These are phyloP conservation scores for Neocrepidodera transversa DNA, from an alignment of 2,888 invertebrate genomes.

Conservation along the genomic window DNA sequence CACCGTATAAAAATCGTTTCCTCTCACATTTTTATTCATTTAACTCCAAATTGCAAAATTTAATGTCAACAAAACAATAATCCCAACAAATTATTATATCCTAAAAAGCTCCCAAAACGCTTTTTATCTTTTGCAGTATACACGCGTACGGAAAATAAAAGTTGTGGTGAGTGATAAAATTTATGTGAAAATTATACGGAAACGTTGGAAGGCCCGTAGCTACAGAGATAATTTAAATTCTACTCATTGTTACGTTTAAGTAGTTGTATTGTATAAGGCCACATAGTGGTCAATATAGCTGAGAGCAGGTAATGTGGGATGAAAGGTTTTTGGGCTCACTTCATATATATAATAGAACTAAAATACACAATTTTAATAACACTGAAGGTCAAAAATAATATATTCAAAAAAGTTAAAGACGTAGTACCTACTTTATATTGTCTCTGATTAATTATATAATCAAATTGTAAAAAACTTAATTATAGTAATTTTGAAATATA, in stretches of 20 bases:
- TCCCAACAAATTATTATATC: slow-evolving; percentile 30
- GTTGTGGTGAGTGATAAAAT: slow-evolving; percentile 50
- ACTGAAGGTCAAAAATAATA: too few species aligned
- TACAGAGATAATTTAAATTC: slow-evolving; percentile 53
- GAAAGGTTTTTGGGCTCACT: slow-evolving; percentile 15
- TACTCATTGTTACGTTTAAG: slow-evolving; percentile 50
- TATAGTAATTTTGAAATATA: too few species aligned
- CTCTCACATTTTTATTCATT: not conserved
- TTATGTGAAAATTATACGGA: slow-evolving; percentile 53
- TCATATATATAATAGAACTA: too few species aligned
- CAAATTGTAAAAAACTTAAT: too few species aligned
- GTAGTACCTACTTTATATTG: too few species aligned
- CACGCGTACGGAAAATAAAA: slow-evolving; percentile 45
- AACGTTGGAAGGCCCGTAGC: slow-evolving; percentile 40
- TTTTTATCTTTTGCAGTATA: slow-evolving; percentile 45
- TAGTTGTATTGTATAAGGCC: slow-evolving; percentile 41
- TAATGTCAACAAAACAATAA: slow-evolving; percentile 24
- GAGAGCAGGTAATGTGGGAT: slow-evolving; percentile 44
- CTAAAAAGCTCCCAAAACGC: slow-evolving; percentile 33
- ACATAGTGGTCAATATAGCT: slow-evolving; percentile 42
- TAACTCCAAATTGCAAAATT: not conserved
- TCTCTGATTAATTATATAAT: too few species aligned
- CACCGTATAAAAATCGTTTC: not conserved
- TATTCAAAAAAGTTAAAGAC: too few species aligned
- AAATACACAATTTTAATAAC: too few species aligned